Evolutionary conservation across 2,888 invertebrate genomes (phyloP), one percentile per base, ranked within the genome.

Genomic region (Drosophila leonis): DNA sequence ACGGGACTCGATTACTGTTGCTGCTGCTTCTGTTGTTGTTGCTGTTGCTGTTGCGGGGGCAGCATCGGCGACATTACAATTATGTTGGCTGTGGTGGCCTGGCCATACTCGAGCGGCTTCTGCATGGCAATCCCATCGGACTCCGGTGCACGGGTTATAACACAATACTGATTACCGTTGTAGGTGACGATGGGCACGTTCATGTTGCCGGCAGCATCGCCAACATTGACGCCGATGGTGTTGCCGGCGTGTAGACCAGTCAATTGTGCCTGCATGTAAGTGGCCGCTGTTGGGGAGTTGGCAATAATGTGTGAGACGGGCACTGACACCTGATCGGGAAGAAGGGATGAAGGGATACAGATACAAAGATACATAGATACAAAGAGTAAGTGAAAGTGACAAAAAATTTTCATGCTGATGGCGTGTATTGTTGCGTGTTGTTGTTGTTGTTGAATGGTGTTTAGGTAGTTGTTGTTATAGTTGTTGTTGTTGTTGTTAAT

Each of bases 41-140:
- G 42, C 6, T 27, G 77, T 13, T 82, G 80, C 41, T 71, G 80
- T 65, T 82, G 83, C 33, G 75, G 72, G 54, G 82, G 76, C 78
- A 80, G 81, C 89, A 89, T 90, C 39, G 91, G 91, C 75, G 92
- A 91, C 91, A 91, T 91, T n/a, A 92, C 88, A 71, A 91, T 92
- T 27, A 91, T 90, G 75, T 91, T 91, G 56, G 91, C 73, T 59
- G 89, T 71, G 49, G 74, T 56, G 31, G 65, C 65, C 48, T 85
- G 83, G 57, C 89, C 88, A 68, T 85, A 85, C 33, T 90, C 86
- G 64, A 90, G 71, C 15, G 84, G 76, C 77, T 86, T 86, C 68
- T 88, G 88, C 86, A 88, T 88, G 60, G 80, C 75, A 75, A 81
- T 83, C 56, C 87, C 77, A 80, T 87, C 82, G 76, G 90, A 75